A percentile compares a stretch with the other conserved stretches of the same genome.
These are phyloP conservation scores for Acropora tenuis DNA, from an alignment of 64 coral and sea anemone species.

Conservation along the genomic window DNA sequence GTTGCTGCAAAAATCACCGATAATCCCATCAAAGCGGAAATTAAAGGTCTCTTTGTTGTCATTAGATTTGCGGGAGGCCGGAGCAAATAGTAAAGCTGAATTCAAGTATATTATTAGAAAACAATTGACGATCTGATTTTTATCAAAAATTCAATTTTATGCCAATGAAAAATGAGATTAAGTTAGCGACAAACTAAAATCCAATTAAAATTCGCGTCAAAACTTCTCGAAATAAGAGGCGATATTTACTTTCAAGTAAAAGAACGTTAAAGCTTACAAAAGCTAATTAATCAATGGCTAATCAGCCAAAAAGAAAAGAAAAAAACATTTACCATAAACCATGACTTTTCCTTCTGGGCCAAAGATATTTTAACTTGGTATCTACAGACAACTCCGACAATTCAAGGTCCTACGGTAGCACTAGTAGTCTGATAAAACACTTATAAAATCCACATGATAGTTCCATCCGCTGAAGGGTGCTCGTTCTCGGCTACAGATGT, in stretches of 20 bases:
- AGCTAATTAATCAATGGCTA: constrained; percentile 17
- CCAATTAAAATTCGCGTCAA: not conserved
- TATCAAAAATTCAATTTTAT: not conserved
- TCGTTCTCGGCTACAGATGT: no score
- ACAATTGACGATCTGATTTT: not conserved
- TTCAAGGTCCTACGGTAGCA: no score
- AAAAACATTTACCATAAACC: no score
- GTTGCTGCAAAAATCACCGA: not conserved
- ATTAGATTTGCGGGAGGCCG: not conserved
- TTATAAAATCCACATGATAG: no score
- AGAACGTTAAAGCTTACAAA: not conserved
- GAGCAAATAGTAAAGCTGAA: not conserved
- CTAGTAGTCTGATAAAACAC: no score
- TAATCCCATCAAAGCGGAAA: constrained; percentile 3
- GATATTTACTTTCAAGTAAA: constrained; percentile 9
- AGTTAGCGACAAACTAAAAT: not conserved
- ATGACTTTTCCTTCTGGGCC: no score
- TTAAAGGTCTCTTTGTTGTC: not conserved
- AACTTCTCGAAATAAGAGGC: not conserved
- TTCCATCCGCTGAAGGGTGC: no score
- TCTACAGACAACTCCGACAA: no score
- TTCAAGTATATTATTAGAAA: not conserved
- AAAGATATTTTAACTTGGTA: no score
- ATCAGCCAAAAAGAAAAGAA: not conserved
- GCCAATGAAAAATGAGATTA: not conserved